A percentile compares a stretch with the other conserved stretches of the same genome.
Evolutionary conservation across 2,888 invertebrate genomes (phyloP).

Genomic region (Ditula angustiorana): DNA sequence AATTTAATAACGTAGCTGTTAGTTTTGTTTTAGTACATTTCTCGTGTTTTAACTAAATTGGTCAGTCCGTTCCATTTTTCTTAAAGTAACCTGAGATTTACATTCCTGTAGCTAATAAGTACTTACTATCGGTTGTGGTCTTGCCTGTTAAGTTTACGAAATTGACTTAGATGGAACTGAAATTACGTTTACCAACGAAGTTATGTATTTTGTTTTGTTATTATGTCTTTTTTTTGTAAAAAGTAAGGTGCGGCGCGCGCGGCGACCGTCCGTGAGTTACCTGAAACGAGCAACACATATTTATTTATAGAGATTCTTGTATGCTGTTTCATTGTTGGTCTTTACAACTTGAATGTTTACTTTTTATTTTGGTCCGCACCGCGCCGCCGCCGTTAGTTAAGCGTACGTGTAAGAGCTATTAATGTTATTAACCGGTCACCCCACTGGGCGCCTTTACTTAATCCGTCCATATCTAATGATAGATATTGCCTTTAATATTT

Average conservation of each 20-base stretch:
- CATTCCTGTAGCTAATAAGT: slow-evolving; percentile 85
- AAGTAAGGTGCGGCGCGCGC: slow-evolving; percentile 60
- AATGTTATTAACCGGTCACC: slow-evolving; percentile 83
- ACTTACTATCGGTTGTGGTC: slow-evolving; percentile 87
- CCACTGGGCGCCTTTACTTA: slow-evolving; percentile 83
- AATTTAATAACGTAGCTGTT: slow-evolving; percentile 54
- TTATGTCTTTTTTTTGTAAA: slow-evolving; percentile 68
- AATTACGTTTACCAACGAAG: slow-evolving; percentile 85
- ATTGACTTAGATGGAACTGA: slow-evolving; percentile 80
- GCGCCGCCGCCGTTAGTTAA: slow-evolving; percentile 70
- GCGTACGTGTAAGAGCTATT: slow-evolving; percentile 74
- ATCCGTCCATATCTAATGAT: slow-evolving; percentile 85
- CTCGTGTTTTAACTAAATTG: slow-evolving; percentile 57
- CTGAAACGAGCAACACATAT: slow-evolving; percentile 77
- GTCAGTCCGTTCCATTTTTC: slow-evolving; percentile 67
- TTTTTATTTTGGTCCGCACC: slow-evolving; percentile 65
- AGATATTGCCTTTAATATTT: slow-evolving; percentile 86
- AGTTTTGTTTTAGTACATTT: slow-evolving; percentile 55
- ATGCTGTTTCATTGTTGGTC: slow-evolving; percentile 79
- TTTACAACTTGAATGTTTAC: slow-evolving; percentile 66
- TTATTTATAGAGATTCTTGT: slow-evolving; percentile 80
- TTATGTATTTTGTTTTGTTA: slow-evolving; percentile 74
- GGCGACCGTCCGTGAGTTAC: slow-evolving; percentile 79
- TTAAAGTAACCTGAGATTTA: slow-evolving; percentile 62
- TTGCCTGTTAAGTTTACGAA: slow-evolving; percentile 86